Percentiles rank a stretch among this genome's conserved stretches.
phyloP scores from a whole-genome alignment of 1,140 invertebrate species.

The Hylaeus volcanicus region DNA sequence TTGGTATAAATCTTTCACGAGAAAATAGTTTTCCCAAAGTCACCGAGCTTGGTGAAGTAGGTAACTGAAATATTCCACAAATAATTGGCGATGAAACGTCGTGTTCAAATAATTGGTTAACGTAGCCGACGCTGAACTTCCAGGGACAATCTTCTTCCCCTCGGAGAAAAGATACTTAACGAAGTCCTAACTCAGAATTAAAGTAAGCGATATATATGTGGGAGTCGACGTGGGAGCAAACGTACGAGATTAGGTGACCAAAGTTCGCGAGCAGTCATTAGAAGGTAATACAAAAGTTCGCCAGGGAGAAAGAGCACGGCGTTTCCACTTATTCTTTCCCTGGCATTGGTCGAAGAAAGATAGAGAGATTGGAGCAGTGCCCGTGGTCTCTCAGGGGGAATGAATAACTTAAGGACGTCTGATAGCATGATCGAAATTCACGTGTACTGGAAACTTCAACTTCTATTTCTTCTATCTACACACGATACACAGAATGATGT shows the following conservation, averaged over 20 bases:
- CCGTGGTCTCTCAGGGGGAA: slow-evolving; percentile 49
- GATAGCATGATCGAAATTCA: slow-evolving; percentile 61
- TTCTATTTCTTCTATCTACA: no score
- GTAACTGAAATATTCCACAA: neutral
- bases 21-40: no score
- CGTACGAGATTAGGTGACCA: slow-evolving; percentile 53
- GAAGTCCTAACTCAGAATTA: slow-evolving; percentile 44
- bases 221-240: slow-evolving; percentile 31
- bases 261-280: slow-evolving; percentile 55
- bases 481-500: no score
- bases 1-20: no score
- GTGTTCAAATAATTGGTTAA: neutral
- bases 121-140: neutral
- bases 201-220: slow-evolving; percentile 42
- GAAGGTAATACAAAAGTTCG: slow-evolving; percentile 63
- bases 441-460: slow-evolving; percentile 55
- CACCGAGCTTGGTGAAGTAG: no score
- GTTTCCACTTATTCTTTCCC: slow-evolving; percentile 54
- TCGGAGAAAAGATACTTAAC: slow-evolving; percentile 34
- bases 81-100: neutral
- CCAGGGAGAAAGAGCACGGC: slow-evolving; percentile 24
- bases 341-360: neutral
- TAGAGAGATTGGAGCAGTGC: neutral
- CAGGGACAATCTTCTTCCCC: no score
- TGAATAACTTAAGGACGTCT: slow-evolving; percentile 66